Evolutionary conservation across 2,888 invertebrate genomes (phyloP).

Genomic region (Boloria selene): DNA sequence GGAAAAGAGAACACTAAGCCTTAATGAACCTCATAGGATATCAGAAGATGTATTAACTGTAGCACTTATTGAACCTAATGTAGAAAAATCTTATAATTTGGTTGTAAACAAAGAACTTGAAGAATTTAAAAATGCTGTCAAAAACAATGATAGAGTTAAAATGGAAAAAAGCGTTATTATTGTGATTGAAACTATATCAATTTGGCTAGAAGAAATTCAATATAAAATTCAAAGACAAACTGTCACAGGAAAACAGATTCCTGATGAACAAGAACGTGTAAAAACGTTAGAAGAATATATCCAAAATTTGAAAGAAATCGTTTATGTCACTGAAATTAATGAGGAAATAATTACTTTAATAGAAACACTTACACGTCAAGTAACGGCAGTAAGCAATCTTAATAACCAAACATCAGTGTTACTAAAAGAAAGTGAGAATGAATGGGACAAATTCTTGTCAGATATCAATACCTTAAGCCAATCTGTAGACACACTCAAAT

Average conservation of each 20-base stretch:
- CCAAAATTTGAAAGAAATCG: conserved; percentile 83
- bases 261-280: conserved; percentile 60
- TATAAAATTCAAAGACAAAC: conserved; percentile 85
- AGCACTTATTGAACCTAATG: conserved; percentile 65
- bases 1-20: conserved; percentile 67
- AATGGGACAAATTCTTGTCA: conserved; percentile 87
- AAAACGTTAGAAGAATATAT: conserved; percentile 80
- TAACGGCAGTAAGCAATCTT: conserved; percentile 86
- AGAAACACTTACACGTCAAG: conserved; percentile 84
- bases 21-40: conserved; percentile 54
- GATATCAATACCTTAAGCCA: conserved; percentile 83
- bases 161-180: conserved; percentile 88
- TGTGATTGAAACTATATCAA: conserved; percentile 90
- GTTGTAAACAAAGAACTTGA: conserved; percentile 84
- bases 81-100: conserved; percentile 70
- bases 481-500: conserved; percentile 75
- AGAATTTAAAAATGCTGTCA: conserved; percentile 82
- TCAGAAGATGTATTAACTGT: conserved; percentile 62
- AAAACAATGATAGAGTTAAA: conserved; percentile 78
- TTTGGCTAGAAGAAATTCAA: conserved; percentile 93
- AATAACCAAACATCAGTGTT: conserved; percentile 69
- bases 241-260: conserved; percentile 50
- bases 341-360: conserved; percentile 85
- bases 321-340: conserved; percentile 86
- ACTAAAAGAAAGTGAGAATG: conserved; percentile 82